phyloP scores from a whole-genome alignment of 1,140 invertebrate species.

The Lepidurus couesii region DNA sequence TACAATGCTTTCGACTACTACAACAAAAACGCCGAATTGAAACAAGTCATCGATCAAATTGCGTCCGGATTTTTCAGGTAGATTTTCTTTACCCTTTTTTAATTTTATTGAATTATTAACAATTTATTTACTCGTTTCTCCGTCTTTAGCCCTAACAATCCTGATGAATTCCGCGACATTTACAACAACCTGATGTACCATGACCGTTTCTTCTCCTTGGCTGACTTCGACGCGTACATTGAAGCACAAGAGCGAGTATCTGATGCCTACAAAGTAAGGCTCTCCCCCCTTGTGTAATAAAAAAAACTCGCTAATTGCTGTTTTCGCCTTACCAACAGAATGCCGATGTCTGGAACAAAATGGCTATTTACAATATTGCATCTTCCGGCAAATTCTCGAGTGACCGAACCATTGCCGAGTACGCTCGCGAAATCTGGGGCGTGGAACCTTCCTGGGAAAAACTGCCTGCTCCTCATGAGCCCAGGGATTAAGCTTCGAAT shows the following conservation, averaged over 20 bases:
- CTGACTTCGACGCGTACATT: conserved; percentile 93
- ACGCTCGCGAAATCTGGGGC: conserved; percentile 94
- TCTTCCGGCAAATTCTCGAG: conserved; percentile 97
- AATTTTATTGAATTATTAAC: not conserved
- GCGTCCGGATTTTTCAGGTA: conserved; percentile 84
- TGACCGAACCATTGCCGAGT: conserved; percentile 94
- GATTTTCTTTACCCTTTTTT: not conserved
- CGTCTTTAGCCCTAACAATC: conserved; percentile 65
- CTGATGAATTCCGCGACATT: conserved; percentile 82
- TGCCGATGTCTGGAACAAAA: conserved; percentile 85
- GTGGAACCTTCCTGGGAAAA: conserved; percentile 84
- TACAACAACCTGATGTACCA: conserved; percentile 85
- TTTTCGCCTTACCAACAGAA: conserved; percentile 54
- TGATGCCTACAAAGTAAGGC: conserved; percentile 70
- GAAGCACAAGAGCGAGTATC: conserved; percentile 84
- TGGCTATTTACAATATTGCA: conserved; percentile 93
- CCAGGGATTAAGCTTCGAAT: conserved; percentile 40
- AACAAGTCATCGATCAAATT: conserved; percentile 92
- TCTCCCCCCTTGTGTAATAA: not conserved
- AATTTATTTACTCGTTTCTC: not conserved
- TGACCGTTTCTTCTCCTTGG: conserved; percentile 86
- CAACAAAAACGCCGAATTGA: conserved; percentile 78
- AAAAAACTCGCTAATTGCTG: not conserved
- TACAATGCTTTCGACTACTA: conserved; percentile 95
- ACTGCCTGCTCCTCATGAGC: conserved; percentile 79